These are phyloP conservation scores for Sphaeramia orbicularis DNA, from an alignment of 2,797 vertebrate species.

Conservation along the genomic window DNA sequence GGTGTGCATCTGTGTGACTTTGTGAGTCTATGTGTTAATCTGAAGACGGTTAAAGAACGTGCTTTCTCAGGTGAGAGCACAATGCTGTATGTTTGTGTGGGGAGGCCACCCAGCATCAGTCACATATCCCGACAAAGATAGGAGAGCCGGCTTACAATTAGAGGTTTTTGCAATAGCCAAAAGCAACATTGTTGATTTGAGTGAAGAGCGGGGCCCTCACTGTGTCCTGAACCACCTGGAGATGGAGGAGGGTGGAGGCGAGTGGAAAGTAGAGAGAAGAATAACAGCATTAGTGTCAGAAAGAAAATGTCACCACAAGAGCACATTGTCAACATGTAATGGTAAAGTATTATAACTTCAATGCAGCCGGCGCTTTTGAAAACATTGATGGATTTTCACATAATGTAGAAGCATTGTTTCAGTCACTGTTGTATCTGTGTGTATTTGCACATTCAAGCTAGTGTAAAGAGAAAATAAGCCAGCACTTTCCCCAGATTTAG, in stretches of 20 bases:
- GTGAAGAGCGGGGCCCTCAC: slow-evolving; percentile 49
- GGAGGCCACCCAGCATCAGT: slow-evolving; percentile 73
- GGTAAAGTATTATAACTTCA: slow-evolving; percentile 19
- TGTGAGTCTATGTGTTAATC: slow-evolving; percentile 32
- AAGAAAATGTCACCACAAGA: slow-evolving; percentile 56
- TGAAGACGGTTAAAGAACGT: slow-evolving; percentile 35
- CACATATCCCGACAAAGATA: slow-evolving; percentile 69
- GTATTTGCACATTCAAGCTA: slow-evolving; percentile 69
- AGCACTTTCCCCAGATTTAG: slow-evolving; percentile 70
- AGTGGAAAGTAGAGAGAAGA: slow-evolving; percentile 56
- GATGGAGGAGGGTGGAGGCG: slow-evolving; percentile 48
- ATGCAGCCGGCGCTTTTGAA: slow-evolving; percentile 35
- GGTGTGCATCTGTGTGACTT: slow-evolving; percentile 18
- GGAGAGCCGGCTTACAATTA: slow-evolving; percentile 68
- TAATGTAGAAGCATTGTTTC: slow-evolving; percentile 43
- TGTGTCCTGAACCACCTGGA: slow-evolving; percentile 64
- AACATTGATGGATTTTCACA: slow-evolving; percentile 35
- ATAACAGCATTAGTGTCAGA: slow-evolving; percentile 66
- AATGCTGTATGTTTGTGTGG: slow-evolving; percentile 55
- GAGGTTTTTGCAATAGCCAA: slow-evolving; percentile 63
- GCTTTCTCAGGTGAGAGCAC: slow-evolving; percentile 66
- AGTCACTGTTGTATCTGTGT: slow-evolving; percentile 56
- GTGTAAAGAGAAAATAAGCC: slow-evolving; percentile 69
- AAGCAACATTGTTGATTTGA: slow-evolving; percentile 71
- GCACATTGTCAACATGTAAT: slow-evolving; percentile 45